Evolutionary conservation across 2,797 vertebrate species (phyloP).

Genomic region (Spinibarbus caldwelli): DNA sequence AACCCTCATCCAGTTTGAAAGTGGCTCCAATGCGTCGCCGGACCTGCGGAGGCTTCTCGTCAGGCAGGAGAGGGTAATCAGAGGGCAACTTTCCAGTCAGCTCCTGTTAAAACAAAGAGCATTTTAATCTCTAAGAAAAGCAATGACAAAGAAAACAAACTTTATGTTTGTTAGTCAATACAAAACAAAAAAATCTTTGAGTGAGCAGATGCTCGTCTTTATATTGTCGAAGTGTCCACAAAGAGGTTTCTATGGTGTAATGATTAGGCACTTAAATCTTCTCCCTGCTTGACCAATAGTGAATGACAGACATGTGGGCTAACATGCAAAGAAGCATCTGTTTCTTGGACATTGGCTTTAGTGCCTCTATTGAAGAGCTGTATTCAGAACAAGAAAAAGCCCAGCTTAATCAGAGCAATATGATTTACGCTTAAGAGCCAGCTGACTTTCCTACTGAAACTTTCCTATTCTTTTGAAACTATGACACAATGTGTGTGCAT

Average conservation of each 20-base stretch:
- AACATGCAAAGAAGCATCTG: conserved; percentile 58
- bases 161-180: conserved; percentile 22
- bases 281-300: conserved; percentile 13
- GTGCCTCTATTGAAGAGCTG: conserved; percentile 36
- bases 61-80: conserved; percentile 87
- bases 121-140: conserved; percentile 11
- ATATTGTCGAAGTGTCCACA: background rate
- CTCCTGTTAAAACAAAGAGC: conserved; percentile 76
- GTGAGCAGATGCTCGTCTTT: conserved; percentile 46
- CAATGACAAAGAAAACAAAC: conserved; percentile 2
- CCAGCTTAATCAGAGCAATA: conserved; percentile 20
- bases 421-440: conserved; percentile 39
- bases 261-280: conserved; percentile 49
- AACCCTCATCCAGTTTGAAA: conserved; percentile 87
- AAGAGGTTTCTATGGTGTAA: conserved; percentile 34
- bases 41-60: conserved; percentile 85
- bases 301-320: conserved; percentile 47
- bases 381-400: conserved; percentile 50
- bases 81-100: conserved; percentile 85
- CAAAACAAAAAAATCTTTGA: conserved; percentile 24
- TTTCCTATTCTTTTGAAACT: background rate
- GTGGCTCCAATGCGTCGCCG: conserved; percentile 87
- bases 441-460: conserved; percentile 18
- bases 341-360: conserved; percentile 52
- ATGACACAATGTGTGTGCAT: background rate